Conservation (phyloP, 2,888 invertebrate species). For the Perdita meconis region DNA sequence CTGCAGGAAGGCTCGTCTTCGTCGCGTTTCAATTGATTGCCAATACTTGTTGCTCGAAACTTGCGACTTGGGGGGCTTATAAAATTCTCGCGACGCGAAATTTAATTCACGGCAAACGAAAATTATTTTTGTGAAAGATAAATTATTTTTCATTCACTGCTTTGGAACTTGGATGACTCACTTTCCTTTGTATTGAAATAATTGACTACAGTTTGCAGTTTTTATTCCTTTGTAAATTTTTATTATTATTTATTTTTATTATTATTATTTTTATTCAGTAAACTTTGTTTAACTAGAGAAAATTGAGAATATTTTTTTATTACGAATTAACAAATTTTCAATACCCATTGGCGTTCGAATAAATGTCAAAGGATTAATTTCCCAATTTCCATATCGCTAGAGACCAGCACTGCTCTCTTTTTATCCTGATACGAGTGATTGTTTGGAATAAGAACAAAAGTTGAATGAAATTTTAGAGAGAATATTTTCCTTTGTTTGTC, state of each 20-base stretch:
- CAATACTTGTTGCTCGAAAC: background rate
- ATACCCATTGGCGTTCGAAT: background rate
- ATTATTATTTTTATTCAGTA: too few relatives aligned
- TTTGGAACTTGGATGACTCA: background rate
- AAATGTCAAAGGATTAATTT: background rate
- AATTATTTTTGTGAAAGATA: too few relatives aligned
- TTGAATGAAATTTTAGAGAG: slow-evolving; percentile 9
- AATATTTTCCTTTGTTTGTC: background rate
- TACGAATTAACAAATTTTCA: background rate
- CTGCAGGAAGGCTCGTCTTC: slow-evolving; percentile 1
- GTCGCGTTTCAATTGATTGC: slow-evolving; percentile 6
- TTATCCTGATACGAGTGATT: slow-evolving; percentile 18
- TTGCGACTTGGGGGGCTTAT: background rate
- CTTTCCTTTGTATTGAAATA: too few relatives aligned
- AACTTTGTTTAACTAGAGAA: too few relatives aligned
- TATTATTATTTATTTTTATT: too few relatives aligned
- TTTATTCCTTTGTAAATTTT: too few relatives aligned
- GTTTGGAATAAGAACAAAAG: background rate
- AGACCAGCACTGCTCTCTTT: background rate
- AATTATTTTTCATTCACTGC: too few relatives aligned
- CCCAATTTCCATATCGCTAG: background rate
- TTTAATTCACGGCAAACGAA: background rate
- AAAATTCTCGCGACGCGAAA: background rate
- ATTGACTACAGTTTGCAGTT: too few relatives aligned
- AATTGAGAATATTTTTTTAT: too few relatives aligned